Evolutionary conservation across 2,113 vertebrate species (phyloP).

Genomic region (Notarius quadriscutis): DNA sequence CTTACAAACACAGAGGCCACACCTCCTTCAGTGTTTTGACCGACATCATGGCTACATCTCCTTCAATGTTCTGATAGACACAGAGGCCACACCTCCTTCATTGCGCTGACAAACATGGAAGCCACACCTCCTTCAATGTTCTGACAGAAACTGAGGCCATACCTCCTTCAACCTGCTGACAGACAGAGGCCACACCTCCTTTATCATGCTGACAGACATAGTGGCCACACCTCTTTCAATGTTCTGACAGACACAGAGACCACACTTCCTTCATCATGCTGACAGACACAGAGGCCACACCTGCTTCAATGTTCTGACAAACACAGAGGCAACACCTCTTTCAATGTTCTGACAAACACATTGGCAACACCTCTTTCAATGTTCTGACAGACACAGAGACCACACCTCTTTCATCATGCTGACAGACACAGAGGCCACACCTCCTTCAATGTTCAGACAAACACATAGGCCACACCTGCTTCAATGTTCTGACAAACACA

Average conservation of each 20-base stretch:
- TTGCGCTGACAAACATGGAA: neutral
- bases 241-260: neutral
- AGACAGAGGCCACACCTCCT: neutral
- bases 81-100: neutral
- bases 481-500: neutral
- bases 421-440: neutral
- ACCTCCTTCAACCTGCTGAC: neutral
- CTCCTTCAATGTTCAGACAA: neutral
- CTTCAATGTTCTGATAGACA: neutral
- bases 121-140: neutral
- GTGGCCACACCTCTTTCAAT: neutral
- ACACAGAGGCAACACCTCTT: neutral
- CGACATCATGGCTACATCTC: no score
- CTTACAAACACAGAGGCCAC: no score
- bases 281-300: neutral
- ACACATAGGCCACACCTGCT: neutral
- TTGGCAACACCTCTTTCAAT: neutral
- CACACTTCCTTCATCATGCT: neutral
- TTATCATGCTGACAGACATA: neutral
- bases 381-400: neutral
- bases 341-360: neutral
- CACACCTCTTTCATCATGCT: neutral
- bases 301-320: accelerated
- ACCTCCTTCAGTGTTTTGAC: neutral
- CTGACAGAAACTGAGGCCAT: neutral